Conservation (phyloP, 2,888 invertebrate genomes). For the Anthophora plumipes region DNA sequence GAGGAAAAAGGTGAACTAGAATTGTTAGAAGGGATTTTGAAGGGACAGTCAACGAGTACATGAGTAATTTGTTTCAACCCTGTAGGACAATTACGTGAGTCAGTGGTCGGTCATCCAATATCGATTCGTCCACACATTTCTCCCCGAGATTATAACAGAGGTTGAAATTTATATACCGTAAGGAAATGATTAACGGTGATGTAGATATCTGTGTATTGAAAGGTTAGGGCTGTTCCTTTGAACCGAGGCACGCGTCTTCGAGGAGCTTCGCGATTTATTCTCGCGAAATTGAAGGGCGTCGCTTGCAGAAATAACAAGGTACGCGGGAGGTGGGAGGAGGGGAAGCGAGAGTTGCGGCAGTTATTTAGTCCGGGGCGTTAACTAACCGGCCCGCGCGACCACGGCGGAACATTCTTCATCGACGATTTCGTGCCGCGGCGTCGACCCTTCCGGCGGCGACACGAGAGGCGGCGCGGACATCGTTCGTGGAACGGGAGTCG, state of each 20-base stretch:
- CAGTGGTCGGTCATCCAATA: no score
- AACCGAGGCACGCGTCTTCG: slow-evolving; percentile 19
- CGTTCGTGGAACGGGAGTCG: slow-evolving; percentile 53
- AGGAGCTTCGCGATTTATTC: slow-evolving; percentile 27
- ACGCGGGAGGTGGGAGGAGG: not conserved
- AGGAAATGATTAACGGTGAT: no score
- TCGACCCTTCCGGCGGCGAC: slow-evolving; percentile 23
- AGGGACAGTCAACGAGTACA: no score
- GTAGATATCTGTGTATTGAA: slow-evolving; percentile 5
- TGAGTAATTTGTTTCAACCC: no score
- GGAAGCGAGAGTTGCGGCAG: slow-evolving; percentile 12
- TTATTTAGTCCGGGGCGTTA: slow-evolving; percentile 47
- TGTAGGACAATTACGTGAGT: no score
- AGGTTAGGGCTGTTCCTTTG: not conserved
- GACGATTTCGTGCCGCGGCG: slow-evolving; percentile 42
- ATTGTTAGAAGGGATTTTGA: no score
- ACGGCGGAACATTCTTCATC: slow-evolving; percentile 51
- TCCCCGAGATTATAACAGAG: no score
- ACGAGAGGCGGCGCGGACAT: slow-evolving; percentile 20
- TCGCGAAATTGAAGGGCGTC: slow-evolving; percentile 46
- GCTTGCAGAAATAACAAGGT: slow-evolving; percentile 42
- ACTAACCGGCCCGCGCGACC: slow-evolving; percentile 41
- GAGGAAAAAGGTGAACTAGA: no score
- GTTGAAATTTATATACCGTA: no score
- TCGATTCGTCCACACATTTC: no score